phyloP scores from a whole-genome alignment of 2,113 vertebrate species.

The Garra rufa region DNA sequence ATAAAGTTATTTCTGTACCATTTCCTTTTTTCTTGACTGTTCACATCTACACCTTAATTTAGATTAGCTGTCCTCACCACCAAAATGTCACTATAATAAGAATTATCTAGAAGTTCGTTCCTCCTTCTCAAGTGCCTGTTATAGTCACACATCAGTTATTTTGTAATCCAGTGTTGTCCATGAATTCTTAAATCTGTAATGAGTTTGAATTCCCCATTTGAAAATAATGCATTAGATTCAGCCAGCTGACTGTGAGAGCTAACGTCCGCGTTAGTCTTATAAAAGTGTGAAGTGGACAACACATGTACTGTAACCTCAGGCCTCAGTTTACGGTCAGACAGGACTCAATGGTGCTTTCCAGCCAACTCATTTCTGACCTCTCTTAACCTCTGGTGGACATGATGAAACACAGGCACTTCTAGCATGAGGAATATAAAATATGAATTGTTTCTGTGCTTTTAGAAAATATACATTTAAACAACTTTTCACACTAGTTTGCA shows the following conservation, averaged over 20 bases:
- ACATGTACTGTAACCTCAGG: neutral
- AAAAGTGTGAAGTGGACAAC: slow-evolving; percentile 7
- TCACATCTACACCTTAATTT: neutral
- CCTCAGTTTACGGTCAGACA: slow-evolving; percentile 1
- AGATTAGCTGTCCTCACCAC: neutral
- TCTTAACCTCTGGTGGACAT: neutral
- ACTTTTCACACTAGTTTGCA: no score
- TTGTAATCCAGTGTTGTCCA: neutral
- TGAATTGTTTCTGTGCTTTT: no score
- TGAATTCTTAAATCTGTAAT: neutral
- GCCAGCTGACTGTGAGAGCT: neutral
- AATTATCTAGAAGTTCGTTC: neutral
- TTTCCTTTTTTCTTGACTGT: neutral
- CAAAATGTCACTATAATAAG: neutral
- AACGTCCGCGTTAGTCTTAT: neutral
- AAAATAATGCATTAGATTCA: neutral
- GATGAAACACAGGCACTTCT: neutral
- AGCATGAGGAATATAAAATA: neutral
- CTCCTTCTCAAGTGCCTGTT: neutral
- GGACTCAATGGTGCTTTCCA: slow-evolving; percentile 43
- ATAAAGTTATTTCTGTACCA: neutral
- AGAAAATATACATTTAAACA: no score
- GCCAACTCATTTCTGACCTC: neutral
- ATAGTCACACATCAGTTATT: neutral
- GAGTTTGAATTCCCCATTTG: neutral